Conservation (phyloP, 2,888 invertebrate species). For the Bombylius discolor region DNA sequence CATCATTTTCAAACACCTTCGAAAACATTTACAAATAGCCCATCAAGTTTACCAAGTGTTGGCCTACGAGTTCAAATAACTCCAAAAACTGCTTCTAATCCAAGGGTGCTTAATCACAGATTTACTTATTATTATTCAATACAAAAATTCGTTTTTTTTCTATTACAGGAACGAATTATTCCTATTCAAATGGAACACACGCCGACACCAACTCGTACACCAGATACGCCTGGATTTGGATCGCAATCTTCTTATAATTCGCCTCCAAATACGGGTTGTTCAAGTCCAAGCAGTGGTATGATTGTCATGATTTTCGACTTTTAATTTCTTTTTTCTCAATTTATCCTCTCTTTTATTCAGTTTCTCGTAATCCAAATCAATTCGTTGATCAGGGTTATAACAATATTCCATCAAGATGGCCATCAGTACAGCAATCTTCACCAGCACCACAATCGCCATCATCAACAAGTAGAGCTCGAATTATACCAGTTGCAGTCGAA, state of each 20-base stretch:
- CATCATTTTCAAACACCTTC: neutral
- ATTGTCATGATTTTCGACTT: neutral
- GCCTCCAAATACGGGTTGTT: conserved; percentile 14
- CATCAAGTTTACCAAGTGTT: conserved; percentile 2
- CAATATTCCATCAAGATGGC: conserved; percentile 22
- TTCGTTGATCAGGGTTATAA: conserved; percentile 38
- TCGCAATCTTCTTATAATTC: conserved; percentile 25
- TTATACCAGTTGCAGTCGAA: conserved; percentile 51
- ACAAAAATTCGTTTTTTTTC: no score
- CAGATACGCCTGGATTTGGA: conserved; percentile 21
- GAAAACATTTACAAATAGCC: neutral
- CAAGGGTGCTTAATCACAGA: conserved; percentile 12
- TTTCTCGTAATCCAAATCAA: conserved; percentile 36
- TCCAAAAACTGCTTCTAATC: conserved; percentile 9
- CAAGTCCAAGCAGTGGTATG: conserved; percentile 21
- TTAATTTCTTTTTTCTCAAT: neutral
- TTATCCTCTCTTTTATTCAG: neutral
- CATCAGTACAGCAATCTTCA: conserved; percentile 15
- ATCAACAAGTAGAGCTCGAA: conserved; percentile 39
- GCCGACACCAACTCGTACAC: conserved; percentile 25
- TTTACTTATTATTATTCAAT: no score
- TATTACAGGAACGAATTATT: conserved; percentile 31
- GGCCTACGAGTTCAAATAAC: conserved; percentile 30
- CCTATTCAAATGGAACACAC: conserved; percentile 35
- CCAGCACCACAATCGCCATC: conserved; percentile 25